Evolutionary conservation across 2,113 vertebrate genomes (phyloP), one percentile per base, ranked within the genome.

Genomic region (Balaenoptera acutorostrata): DNA sequence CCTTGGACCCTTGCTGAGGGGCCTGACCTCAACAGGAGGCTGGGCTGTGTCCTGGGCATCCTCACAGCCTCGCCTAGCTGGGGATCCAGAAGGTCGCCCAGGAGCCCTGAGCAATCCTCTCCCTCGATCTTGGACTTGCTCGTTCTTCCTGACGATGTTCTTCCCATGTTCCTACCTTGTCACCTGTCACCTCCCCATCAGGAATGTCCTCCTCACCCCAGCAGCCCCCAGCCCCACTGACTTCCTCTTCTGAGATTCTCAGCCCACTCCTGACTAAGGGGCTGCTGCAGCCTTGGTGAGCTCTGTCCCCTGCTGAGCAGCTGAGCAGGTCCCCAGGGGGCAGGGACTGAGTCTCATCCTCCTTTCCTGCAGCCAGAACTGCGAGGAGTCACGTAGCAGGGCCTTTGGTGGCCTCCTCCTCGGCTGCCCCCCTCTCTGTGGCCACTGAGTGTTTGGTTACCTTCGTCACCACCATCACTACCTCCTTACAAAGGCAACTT

Each of bases 321-420:
- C 59, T 7, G 3, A 55, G 75, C 23, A 12, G 23, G 27, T 9
- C 36, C 44, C 90, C 33, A 5, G 1, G 12, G 39, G 14, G 25
- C 23, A 12, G 64, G 29, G 44, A 31, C 61, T 61, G 12, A 25
- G 27, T 13, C 64, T 80, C 3, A 4, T 1, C 27, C 10, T 27
- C 31, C 20, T 3, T 10, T 6, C 4, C 14, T 0, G 57, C 33
- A n/a, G 41, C 61, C 36, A 9, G 49, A 14, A 36, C 8, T 1
- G 5, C 1, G 4, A 69, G 69, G 1, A 20, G 55, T 14, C 75
- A 36, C 29, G 15, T 14, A 9, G 55, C 31, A 5, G 61, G 39
- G 6, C 27, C 61, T 31, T 12, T 21, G 5, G 36, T 0, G 3
- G 55, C 69, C 68, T 63, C 66, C 64, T 20, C 36, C 36, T 14